Percentiles rank a stretch among this genome's conserved stretches.
Conservation (phyloP, 53 echinoderm and acorn worm species). For the Stichopus horrens region DNA sequence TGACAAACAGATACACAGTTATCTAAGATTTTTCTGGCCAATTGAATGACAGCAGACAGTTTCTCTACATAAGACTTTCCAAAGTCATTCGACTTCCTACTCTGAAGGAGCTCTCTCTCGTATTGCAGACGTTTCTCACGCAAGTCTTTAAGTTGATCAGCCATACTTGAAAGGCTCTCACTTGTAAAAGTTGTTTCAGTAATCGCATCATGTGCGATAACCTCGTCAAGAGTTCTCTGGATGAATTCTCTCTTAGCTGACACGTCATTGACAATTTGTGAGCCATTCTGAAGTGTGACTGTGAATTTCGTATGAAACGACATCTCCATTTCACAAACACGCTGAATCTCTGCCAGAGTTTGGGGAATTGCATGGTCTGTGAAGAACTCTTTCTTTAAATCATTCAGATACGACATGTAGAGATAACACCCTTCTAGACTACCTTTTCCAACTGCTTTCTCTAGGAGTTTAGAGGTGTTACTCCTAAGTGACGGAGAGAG, state of each 20-base stretch:
- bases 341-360: not conserved
- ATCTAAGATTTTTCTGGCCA: conserved; percentile 13
- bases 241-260: not conserved
- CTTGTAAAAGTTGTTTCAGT: not conserved
- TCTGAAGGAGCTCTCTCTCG: not conserved
- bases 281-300: not conserved
- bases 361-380: not conserved
- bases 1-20: not conserved
- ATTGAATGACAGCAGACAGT: not conserved
- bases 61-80: not conserved
- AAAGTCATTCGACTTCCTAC: not conserved
- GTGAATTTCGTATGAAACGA: not conserved
- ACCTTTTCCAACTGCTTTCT: not conserved
- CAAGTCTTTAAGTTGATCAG: not conserved
- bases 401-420: not conserved
- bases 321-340: not conserved
- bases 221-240: not conserved
- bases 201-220: not conserved
- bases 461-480: not conserved
- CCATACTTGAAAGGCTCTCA: not conserved
- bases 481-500: not conserved
- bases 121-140: not conserved
- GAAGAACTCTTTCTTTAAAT: not conserved
- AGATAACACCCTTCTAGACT: conserved; percentile 3
- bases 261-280: not conserved